Evolutionary conservation across 2,888 invertebrate species (phyloP).

Genomic region (Folsomia manolachei): DNA sequence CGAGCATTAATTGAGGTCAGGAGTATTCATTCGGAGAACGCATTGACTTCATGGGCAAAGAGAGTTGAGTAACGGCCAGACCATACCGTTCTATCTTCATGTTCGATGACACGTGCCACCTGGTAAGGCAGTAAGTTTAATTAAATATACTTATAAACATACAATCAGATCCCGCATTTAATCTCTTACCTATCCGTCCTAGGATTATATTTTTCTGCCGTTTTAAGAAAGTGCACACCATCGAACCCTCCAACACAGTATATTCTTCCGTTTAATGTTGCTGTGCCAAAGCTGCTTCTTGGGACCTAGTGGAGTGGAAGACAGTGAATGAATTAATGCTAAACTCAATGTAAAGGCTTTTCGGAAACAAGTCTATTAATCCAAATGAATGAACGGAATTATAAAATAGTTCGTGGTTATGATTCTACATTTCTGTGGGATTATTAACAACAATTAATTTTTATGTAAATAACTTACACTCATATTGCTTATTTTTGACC

Average conservation of each 20-base stretch:
- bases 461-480: too few relatives aligned
- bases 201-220: slow-evolving; percentile 53
- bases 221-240: slow-evolving; percentile 52
- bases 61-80: slow-evolving; percentile 49
- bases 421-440: too few relatives aligned
- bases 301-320: too few relatives aligned
- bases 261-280: slow-evolving; percentile 52
- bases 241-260: slow-evolving; percentile 53
- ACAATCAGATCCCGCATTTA: background rate
- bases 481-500: slow-evolving; percentile 52
- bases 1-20: slow-evolving; percentile 46
- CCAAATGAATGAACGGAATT: too few relatives aligned
- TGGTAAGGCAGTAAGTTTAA: slow-evolving; percentile 20
- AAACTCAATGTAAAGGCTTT: too few relatives aligned
- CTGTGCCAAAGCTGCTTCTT: slow-evolving; percentile 52
- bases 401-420: too few relatives aligned
- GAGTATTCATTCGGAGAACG: slow-evolving; percentile 45
- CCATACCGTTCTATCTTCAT: slow-evolving; percentile 52
- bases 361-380: too few relatives aligned
- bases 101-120: slow-evolving; percentile 52
- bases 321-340: too few relatives aligned
- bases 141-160: background rate
- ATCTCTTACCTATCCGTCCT: slow-evolving; percentile 52
- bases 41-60: slow-evolving; percentile 49
- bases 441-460: too few relatives aligned